These are phyloP conservation scores for Ceratotherium simum DNA, from an alignment of 2,113 vertebrate species.

Conservation along the genomic window DNA sequence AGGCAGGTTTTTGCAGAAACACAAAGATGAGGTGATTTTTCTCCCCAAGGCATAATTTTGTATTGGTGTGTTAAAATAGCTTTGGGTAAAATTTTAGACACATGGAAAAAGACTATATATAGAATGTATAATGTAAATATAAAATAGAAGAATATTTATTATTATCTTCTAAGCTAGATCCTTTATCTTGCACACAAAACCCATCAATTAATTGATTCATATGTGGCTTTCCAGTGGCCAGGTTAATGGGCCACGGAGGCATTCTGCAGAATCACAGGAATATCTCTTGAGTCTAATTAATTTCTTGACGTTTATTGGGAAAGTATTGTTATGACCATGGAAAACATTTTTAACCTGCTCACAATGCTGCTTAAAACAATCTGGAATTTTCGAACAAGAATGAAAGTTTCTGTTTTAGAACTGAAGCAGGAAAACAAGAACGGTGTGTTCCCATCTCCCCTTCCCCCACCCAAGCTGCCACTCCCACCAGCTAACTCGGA, in stretches of 20 bases:
- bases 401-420: constrained; percentile 53
- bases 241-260: constrained; percentile 21
- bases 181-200: background rate
- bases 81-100: constrained; percentile 51
- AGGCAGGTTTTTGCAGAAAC: constrained; percentile 39
- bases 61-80: constrained; percentile 30
- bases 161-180: constrained; percentile 12
- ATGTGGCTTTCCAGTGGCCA: background rate
- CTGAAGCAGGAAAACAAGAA: background rate
- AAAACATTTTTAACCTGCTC: constrained; percentile 56
- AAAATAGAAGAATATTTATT: background rate
- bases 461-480: background rate
- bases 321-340: background rate
- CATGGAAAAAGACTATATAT: background rate
- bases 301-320: constrained; percentile 66
- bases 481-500: background rate
- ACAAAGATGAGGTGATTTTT: constrained; percentile 38
- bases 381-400: constrained; percentile 54
- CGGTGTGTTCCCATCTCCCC: background rate
- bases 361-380: constrained; percentile 28
- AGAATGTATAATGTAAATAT: background rate
- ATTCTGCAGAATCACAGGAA: background rate
- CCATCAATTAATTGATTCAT: background rate
- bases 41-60: constrained; percentile 22
- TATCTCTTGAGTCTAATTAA: constrained; percentile 67